These are phyloP conservation scores for Anarrhichthys ocellatus DNA, from an alignment of 2,113 vertebrate genomes.

Conservation along the genomic window DNA sequence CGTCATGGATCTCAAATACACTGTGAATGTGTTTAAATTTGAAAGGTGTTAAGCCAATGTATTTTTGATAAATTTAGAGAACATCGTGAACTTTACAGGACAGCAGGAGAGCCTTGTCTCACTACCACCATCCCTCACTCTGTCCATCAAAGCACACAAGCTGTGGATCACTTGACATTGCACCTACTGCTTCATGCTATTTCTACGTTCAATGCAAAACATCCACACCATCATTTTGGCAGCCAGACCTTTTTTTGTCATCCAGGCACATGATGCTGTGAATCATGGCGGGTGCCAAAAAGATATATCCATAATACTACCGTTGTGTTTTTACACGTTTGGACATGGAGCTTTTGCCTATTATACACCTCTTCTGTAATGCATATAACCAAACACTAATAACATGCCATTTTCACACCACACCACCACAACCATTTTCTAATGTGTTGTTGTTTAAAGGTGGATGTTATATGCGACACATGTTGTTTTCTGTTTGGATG, in stretches of 20 bases:
- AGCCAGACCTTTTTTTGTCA: neutral
- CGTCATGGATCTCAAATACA: neutral
- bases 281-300: constrained; percentile 11
- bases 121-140: neutral
- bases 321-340: constrained; percentile 29
- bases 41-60: neutral
- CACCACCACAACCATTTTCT: neutral
- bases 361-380: neutral
- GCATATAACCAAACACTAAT: constrained; percentile 1
- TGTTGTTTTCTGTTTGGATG: neutral
- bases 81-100: neutral
- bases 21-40: neutral
- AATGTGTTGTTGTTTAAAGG: neutral
- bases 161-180: constrained; percentile 2
- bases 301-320: constrained; percentile 1
- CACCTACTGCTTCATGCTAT: neutral
- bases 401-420: neutral
- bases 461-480: neutral
- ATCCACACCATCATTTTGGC: neutral
- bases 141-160: constrained; percentile 19
- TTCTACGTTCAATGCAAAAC: neutral
- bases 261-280: constrained; percentile 36
- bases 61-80: neutral
- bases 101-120: neutral
- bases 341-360: constrained; percentile 16